Conservation (phyloP, 2,113 vertebrate genomes). For the Ophthalmolycus amberensis region DNA sequence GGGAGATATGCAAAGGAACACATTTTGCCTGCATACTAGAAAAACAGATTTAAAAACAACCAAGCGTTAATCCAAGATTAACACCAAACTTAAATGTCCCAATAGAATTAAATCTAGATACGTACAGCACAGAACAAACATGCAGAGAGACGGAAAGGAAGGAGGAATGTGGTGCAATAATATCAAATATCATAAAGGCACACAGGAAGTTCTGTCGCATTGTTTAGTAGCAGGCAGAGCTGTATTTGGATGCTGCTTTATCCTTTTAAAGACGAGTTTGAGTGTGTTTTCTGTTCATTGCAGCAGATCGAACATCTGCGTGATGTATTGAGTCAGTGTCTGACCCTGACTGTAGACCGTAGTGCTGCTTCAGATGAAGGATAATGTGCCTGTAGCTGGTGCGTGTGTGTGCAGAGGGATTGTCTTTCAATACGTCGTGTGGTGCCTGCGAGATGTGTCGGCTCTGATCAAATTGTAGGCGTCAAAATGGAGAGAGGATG, state of each 20-base stretch:
- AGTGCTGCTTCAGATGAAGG: not conserved
- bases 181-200: not conserved
- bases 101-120: not conserved
- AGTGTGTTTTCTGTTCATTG: not conserved
- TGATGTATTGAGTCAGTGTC: slow-evolving; percentile 2
- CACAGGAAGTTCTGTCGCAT: slow-evolving; percentile 14
- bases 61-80: not conserved
- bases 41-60: not conserved
- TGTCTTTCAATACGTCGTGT: slow-evolving; percentile 27
- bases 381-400: not conserved
- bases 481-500: not conserved
- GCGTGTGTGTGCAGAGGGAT: not conserved
- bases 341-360: not conserved
- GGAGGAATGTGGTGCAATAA: not conserved
- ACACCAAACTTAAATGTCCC: not conserved
- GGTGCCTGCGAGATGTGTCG: slow-evolving; percentile 26
- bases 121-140: not conserved
- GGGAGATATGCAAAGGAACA: not conserved
- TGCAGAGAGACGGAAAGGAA: not conserved
- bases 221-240: not conserved
- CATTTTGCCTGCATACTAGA: not conserved
- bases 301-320: slow-evolving; percentile 17
- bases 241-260: not conserved
- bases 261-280: not conserved
- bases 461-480: slow-evolving; percentile 30